These are phyloP conservation scores for Cheilinus undulatus DNA, from an alignment of 2,113 vertebrate genomes.

Conservation along the genomic window DNA sequence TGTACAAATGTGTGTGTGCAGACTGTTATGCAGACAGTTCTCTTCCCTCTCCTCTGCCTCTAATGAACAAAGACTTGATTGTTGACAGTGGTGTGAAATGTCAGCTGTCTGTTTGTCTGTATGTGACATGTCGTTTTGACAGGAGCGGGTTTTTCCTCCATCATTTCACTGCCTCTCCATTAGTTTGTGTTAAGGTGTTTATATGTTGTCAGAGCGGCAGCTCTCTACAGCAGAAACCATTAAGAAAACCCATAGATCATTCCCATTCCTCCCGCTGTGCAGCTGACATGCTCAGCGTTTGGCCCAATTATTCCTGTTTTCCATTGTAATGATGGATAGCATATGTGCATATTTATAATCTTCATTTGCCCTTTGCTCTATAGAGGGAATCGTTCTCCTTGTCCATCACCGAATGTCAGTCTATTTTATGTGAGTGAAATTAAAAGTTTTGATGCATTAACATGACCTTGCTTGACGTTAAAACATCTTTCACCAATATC, in stretches of 20 bases:
- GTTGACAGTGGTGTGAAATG: slow-evolving; percentile 68
- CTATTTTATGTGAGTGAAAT: slow-evolving; percentile 27
- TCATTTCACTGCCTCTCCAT: slow-evolving; percentile 11
- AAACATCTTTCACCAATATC: too few species aligned
- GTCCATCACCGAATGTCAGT: slow-evolving; percentile 22
- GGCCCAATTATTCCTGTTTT: slow-evolving; percentile 52
- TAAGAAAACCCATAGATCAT: slow-evolving; percentile 61
- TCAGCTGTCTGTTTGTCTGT: slow-evolving; percentile 62
- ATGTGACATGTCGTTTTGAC: slow-evolving; percentile 54
- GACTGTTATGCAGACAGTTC: slow-evolving; percentile 31
- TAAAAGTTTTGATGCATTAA: background rate
- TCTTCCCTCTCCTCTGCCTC: slow-evolving; percentile 5
- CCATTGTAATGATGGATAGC: slow-evolving; percentile 57
- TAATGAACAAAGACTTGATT: slow-evolving; percentile 65
- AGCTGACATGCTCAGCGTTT: slow-evolving; percentile 41
- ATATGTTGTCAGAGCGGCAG: slow-evolving; percentile 3
- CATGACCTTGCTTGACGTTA: too few species aligned
- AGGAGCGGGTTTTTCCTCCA: slow-evolving; percentile 20
- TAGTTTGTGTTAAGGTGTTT: slow-evolving; percentile 46
- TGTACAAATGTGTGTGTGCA: background rate
- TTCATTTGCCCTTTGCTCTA: slow-evolving; percentile 38
- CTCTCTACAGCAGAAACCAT: slow-evolving; percentile 29
- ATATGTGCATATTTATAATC: slow-evolving; percentile 41
- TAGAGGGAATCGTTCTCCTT: slow-evolving; percentile 3
- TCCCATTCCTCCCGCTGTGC: slow-evolving; percentile 49